Conservation (phyloP, 2,113 vertebrate species). For the Myrmophylax atrothorax region DNA sequence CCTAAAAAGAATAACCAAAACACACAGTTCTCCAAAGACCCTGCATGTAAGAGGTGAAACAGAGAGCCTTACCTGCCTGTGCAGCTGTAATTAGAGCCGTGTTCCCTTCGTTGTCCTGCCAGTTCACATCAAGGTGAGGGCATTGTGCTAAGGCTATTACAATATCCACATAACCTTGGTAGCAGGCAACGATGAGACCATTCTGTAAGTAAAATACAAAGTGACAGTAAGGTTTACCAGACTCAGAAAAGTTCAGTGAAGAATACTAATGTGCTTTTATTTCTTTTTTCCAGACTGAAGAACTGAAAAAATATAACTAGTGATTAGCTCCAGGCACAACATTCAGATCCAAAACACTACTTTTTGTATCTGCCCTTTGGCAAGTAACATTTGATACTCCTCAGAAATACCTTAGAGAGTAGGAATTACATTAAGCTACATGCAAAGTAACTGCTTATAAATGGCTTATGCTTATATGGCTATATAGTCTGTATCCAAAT, state of each 20-base stretch:
- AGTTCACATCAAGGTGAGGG: conserved; percentile 92
- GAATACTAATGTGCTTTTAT: neutral
- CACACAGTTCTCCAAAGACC: neutral
- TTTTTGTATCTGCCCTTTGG: conserved; percentile 8
- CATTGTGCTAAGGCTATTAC: conserved; percentile 91
- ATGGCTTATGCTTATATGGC: neutral
- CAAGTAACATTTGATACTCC: neutral
- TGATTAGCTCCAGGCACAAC: neutral
- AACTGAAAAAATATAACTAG: neutral
- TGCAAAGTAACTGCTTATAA: conserved; percentile 44
- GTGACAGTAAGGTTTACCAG: neutral
- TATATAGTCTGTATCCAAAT: conserved; percentile 14
- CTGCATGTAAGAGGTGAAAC: neutral
- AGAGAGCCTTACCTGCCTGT: conserved; percentile 87
- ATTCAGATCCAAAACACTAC: neutral
- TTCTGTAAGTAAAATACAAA: conserved; percentile 78
- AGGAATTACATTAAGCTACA: neutral
- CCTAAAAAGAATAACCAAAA: neutral
- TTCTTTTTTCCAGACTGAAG: neutral
- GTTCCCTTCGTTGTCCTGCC: conserved; percentile 97
- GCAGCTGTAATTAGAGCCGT: conserved; percentile 92
- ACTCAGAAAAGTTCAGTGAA: neutral
- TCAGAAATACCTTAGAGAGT: neutral
- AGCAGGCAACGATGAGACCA: conserved; percentile 91
- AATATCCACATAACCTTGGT: conserved; percentile 92